Evolutionary conservation across 1,140 invertebrate species (phyloP).

Genomic region (Trachelipus rathkii): DNA sequence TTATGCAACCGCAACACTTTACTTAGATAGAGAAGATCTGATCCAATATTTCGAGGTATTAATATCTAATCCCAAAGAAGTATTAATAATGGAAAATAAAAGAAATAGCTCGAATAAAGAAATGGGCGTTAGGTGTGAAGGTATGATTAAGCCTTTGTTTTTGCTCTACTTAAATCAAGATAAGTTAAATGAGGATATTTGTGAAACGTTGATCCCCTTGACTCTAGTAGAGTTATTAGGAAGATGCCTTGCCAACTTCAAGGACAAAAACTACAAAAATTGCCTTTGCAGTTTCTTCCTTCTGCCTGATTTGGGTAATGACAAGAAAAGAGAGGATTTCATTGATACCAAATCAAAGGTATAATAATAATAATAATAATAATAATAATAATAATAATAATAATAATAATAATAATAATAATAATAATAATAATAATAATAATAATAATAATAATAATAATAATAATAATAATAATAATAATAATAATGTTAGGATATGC

Average conservation of each 20-base stretch:
- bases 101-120: slow-evolving; percentile 9
- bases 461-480: too few relatives aligned
- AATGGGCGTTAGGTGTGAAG: slow-evolving; percentile 28
- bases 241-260: slow-evolving; percentile 29
- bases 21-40: slow-evolving; percentile 32
- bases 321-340: too few relatives aligned
- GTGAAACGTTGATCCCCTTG: not conserved
- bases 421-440: too few relatives aligned
- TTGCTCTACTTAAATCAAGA: slow-evolving; percentile 26
- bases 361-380: too few relatives aligned
- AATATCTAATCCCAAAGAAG: slow-evolving; percentile 26
- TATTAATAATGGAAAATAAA: slow-evolving; percentile 36
- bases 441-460: too few relatives aligned
- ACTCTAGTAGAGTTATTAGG: slow-evolving; percentile 35
- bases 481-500: too few relatives aligned
- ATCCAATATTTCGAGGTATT: slow-evolving; percentile 27
- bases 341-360: too few relatives aligned
- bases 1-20: slow-evolving; percentile 33
- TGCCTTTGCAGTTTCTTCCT: not conserved
- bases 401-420: too few relatives aligned
- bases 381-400: too few relatives aligned
- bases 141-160: slow-evolving; percentile 36
- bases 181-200: not conserved
- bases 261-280: not conserved
- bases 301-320: not conserved